Evolutionary conservation across 2,113 vertebrate species (phyloP).

Genomic region (Laticauda colubrina): DNA sequence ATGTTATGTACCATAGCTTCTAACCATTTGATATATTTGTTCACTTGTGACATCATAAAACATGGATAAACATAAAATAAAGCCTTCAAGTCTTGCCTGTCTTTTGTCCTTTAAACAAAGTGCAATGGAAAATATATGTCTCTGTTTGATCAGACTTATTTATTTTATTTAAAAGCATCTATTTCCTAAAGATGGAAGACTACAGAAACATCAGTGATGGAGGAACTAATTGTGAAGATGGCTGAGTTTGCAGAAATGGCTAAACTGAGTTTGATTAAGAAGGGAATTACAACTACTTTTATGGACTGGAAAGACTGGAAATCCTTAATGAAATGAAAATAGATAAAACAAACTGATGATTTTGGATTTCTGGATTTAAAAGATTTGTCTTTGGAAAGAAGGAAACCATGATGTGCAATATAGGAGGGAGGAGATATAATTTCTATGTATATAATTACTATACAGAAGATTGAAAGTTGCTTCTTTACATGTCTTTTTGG

Average conservation of each 20-base stretch:
- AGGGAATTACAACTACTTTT: neutral
- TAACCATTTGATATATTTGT: neutral
- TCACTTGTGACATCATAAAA: neutral
- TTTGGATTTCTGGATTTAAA: neutral
- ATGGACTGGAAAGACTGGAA: neutral
- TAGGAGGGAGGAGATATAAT: neutral
- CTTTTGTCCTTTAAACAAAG: neutral
- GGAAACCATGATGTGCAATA: neutral
- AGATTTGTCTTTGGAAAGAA: neutral
- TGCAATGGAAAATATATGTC: neutral
- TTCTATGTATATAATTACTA: neutral
- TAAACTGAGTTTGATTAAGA: neutral
- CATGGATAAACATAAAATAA: neutral
- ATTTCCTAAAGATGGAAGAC: neutral
- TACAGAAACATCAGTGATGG: neutral
- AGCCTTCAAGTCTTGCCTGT: neutral
- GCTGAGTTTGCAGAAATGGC: neutral
- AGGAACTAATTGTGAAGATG: neutral
- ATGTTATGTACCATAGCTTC: neutral
- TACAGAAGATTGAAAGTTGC: neutral
- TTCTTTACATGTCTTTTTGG: neutral
- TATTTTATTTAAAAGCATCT: neutral
- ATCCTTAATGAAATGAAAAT: neutral
- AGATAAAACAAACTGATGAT: neutral
- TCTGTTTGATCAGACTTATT: neutral